phyloP scores from a whole-genome alignment of 2,113 vertebrate genomes.

The Chaetodon auriga region DNA sequence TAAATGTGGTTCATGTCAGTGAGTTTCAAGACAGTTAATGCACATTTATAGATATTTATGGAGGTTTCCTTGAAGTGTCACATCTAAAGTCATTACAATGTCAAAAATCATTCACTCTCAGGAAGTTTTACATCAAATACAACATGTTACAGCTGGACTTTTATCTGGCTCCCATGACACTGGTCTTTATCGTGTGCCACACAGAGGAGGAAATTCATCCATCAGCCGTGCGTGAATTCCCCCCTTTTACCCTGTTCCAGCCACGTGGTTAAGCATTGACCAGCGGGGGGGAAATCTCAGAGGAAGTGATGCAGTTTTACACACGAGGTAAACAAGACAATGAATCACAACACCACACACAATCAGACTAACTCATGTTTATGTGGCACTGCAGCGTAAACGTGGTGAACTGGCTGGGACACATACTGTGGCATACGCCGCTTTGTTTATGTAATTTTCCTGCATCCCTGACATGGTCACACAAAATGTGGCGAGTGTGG shows the following conservation, averaged over 20 bases:
- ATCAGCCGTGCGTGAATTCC: neutral
- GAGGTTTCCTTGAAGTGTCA: neutral
- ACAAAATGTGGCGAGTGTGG: slow-evolving; percentile 2
- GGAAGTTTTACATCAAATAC: slow-evolving; percentile 19
- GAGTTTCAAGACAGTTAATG: neutral
- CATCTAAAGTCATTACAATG: neutral
- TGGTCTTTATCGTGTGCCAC: slow-evolving; percentile 9
- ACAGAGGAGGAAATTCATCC: slow-evolving; percentile 26
- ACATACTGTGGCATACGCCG: neutral
- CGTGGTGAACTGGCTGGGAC: neutral
- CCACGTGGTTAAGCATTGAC: neutral
- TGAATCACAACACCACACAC: neutral
- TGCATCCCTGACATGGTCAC: neutral
- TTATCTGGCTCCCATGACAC: slow-evolving; percentile 6
- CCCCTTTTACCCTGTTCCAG: slow-evolving; percentile 2
- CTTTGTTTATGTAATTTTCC: neutral
- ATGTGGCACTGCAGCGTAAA: neutral
- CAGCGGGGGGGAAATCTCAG: neutral
- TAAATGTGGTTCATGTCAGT: neutral
- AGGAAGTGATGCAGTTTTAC: slow-evolving; percentile 38
- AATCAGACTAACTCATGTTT: neutral
- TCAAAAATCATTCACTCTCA: neutral
- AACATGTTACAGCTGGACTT: neutral
- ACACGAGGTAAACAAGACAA: slow-evolving; percentile 30
- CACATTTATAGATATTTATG: neutral